Base-by-base conservation (phyloP, 2,888 invertebrate genomes). In the Mactromeris polynyma region DNA sequence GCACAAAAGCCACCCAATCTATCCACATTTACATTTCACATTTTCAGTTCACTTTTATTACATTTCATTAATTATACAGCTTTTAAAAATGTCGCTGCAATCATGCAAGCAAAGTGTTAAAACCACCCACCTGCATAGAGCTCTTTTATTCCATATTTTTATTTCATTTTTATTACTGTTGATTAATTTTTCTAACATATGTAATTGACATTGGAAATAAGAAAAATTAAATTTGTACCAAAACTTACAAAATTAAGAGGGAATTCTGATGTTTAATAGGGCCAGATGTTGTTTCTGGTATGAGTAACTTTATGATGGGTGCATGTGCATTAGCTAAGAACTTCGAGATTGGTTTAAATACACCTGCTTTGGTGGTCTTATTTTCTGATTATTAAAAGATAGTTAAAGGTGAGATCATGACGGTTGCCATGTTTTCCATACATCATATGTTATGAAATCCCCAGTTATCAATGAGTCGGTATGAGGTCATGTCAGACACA, bases 171-270 rank as follows among this genome's bases (percentile, higher is more conserved):
- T 26, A 64, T 64, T 26, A n/a, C 58, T 64, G 9, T n/a, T 26
- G 58, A 64, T 64, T 64, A 64, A 64, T 64, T 64, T 64, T 64
- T 64, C 58, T 64, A 26, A 64, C 58, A 64, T 64, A 26, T 64
- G 2, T n/a, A 26, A 26, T 9, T n/a, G 58, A n/a, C 4, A 26
- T 4, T n/a, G 58, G 58, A 26, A n/a, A 64, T 64, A 64, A 64
- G 58, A n/a, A 64, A 58, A n/a, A 64, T 64, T 64, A 64, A 64
- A 26, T 64, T 64, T 26, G 58, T 26, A 64, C 58, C 58, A 64
- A 64, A 64, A 64, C n/a, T 64, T 64, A n/a, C 7, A 7, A n/a
- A 64, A 64, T 26, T 64, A 64, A 26, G 26, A 1, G 46, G 6
- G 58, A 64, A n/a, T 26, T 64, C 26, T 64, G 26, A n/a, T 11